phyloP scores from a whole-genome alignment of 2,113 vertebrate genomes.

The Ailuropoda melanoleuca region DNA sequence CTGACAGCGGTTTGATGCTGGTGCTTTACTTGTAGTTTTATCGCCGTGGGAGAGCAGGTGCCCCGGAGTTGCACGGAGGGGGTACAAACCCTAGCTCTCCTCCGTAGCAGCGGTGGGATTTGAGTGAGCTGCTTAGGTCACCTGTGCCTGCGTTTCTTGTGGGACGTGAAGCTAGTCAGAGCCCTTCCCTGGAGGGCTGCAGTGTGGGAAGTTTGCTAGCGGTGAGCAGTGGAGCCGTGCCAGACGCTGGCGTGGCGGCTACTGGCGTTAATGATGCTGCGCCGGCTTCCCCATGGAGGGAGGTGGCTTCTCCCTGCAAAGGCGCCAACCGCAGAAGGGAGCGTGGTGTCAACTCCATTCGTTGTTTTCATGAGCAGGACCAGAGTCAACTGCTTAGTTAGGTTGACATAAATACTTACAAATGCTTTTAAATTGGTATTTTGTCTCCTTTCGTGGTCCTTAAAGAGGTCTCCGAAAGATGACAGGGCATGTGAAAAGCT shows the following conservation, averaged over 20 bases:
- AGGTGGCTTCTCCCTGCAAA: background rate
- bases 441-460: background rate
- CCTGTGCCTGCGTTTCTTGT: fast-evolving
- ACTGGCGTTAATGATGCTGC: fast-evolving
- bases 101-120: background rate
- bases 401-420: background rate
- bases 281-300: background rate
- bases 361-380: background rate
- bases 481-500: no score
- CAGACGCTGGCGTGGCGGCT: fast-evolving
- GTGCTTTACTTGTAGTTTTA: background rate
- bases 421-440: background rate
- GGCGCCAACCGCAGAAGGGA: fast-evolving
- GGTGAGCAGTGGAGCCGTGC: fast-evolving
- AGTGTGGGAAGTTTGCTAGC: background rate
- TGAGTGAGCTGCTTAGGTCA: fast-evolving
- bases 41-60: fast-evolving
- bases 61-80: fast-evolving
- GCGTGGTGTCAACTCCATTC: background rate
- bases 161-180: fast-evolving
- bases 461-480: background rate
- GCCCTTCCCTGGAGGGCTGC: background rate
- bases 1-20: background rate
- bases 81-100: no score
- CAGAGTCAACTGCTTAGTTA: background rate